A percentile compares a stretch with the other conserved stretches of the same genome.
These are phyloP conservation scores for Nomada fucata DNA, from an alignment of 2,888 invertebrate species.

Conservation along the genomic window DNA sequence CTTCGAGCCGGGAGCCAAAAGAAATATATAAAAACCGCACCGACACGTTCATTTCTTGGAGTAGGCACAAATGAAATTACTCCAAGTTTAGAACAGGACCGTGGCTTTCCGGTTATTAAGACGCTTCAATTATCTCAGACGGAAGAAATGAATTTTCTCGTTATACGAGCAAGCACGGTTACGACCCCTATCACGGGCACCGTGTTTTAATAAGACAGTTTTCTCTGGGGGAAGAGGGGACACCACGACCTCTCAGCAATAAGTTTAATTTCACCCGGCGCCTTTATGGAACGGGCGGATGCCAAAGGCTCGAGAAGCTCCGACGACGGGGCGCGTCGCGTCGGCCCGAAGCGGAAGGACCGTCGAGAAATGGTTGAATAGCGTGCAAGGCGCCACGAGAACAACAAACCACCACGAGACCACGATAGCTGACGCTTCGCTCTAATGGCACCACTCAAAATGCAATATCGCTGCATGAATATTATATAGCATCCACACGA, in stretches of 20 bases:
- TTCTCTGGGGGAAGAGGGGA: no score
- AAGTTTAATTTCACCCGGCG: conserved; percentile 35
- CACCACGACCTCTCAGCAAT: neutral
- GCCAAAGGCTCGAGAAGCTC: conserved; percentile 31
- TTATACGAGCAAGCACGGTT: neutral
- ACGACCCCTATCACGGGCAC: neutral
- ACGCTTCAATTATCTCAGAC: neutral
- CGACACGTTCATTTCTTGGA: no score
- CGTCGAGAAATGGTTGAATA: conserved; percentile 41
- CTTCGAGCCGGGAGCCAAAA: no score
- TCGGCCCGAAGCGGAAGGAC: conserved; percentile 13
- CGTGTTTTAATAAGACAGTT: neutral
- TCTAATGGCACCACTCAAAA: conserved; percentile 82
- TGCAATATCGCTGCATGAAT: conserved; percentile 82
- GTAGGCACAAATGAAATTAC: no score
- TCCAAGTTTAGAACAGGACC: no score
- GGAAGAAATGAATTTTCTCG: neutral
- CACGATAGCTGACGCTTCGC: conserved; percentile 72
- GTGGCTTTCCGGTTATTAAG: no score
- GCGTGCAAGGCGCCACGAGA: conserved; percentile 66
- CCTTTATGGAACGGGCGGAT: conserved; percentile 13
- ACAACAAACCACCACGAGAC: conserved; percentile 74
- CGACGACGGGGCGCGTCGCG: conserved; percentile 16
- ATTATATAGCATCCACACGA: conserved; percentile 76
- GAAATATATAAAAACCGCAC: no score